Evolutionary conservation across 2,113 vertebrate genomes (phyloP).

Genomic region (Pteronura brasiliensis): DNA sequence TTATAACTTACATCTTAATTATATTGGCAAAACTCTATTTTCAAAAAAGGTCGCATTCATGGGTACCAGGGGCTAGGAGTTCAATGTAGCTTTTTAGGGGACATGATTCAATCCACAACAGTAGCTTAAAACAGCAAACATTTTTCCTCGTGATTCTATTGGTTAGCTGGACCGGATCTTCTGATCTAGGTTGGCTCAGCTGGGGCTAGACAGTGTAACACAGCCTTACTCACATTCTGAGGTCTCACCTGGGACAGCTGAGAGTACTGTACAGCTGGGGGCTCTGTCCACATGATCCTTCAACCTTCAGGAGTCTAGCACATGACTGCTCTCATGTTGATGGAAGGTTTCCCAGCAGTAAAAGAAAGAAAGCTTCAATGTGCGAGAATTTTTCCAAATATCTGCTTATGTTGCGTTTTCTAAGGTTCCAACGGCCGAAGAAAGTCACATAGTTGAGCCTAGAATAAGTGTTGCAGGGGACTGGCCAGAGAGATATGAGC

Average conservation of each 20-base stretch:
- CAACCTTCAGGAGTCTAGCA: not conserved
- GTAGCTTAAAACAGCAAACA: not conserved
- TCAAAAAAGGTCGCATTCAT: not conserved
- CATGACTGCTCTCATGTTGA: not conserved
- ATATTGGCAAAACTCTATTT: not conserved
- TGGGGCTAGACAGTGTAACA: not conserved
- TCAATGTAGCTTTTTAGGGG: not conserved
- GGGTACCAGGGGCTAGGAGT: not conserved
- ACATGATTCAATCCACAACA: not conserved
- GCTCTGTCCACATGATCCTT: not conserved
- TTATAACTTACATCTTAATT: not conserved
- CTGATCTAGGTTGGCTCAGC: not conserved
- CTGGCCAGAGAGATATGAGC: not conserved
- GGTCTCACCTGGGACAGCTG: not conserved
- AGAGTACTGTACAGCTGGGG: not conserved
- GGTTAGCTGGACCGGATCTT: not conserved
- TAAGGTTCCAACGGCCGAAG: not conserved
- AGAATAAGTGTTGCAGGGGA: not conserved
- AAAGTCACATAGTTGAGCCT: not conserved
- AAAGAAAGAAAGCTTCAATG: not conserved
- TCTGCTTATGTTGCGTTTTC: not conserved
- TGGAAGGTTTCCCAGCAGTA: not conserved
- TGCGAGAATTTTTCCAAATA: not conserved
- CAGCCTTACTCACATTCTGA: not conserved
- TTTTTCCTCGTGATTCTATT: not conserved